These are phyloP conservation scores for Aplocera efformata DNA, from an alignment of 2,888 invertebrate species.

Conservation along the genomic window DNA sequence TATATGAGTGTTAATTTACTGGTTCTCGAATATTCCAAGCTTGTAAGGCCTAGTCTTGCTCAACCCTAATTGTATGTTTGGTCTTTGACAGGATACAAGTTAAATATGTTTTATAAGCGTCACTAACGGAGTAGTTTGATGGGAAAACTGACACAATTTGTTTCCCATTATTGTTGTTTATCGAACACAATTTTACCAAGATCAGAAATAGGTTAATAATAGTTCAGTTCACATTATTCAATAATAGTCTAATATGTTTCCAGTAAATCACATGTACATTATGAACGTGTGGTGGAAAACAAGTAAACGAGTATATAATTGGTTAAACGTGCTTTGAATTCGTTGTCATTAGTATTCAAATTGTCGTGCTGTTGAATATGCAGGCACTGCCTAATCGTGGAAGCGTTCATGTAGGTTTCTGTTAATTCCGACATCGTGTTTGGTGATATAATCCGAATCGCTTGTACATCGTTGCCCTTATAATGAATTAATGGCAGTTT, in stretches of 20 bases:
- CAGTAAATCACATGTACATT: conserved; percentile 15
- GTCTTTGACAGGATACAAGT: neutral
- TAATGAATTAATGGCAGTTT: too few relatives aligned
- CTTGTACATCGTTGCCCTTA: too few relatives aligned
- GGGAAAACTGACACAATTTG: too few relatives aligned
- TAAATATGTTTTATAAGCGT: too few relatives aligned
- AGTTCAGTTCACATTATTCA: conserved; percentile 1
- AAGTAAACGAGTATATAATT: conserved; percentile 40
- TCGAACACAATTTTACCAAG: too few relatives aligned
- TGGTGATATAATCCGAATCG: conserved; percentile 8
- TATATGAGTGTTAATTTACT: too few relatives aligned
- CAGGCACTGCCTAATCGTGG: conserved; percentile 5
- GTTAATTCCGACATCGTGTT: neutral
- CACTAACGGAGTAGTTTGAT: too few relatives aligned
- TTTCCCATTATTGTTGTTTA: too few relatives aligned
- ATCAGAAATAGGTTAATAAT: neutral
- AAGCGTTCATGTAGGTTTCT: conserved; percentile 7
- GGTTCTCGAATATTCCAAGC: too few relatives aligned
- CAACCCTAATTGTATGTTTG: conserved; percentile 4
- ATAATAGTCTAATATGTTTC: conserved; percentile 14
- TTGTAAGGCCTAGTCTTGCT: neutral
- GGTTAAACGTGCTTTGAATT: conserved; percentile 39
- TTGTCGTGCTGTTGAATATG: conserved; percentile 23
- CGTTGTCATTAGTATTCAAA: conserved; percentile 27
- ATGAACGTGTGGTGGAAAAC: conserved; percentile 29